Evolutionary conservation across 2,888 invertebrate species (phyloP), one percentile per base, ranked within the genome.

Genomic region (Tromatobia lineatoria): DNA sequence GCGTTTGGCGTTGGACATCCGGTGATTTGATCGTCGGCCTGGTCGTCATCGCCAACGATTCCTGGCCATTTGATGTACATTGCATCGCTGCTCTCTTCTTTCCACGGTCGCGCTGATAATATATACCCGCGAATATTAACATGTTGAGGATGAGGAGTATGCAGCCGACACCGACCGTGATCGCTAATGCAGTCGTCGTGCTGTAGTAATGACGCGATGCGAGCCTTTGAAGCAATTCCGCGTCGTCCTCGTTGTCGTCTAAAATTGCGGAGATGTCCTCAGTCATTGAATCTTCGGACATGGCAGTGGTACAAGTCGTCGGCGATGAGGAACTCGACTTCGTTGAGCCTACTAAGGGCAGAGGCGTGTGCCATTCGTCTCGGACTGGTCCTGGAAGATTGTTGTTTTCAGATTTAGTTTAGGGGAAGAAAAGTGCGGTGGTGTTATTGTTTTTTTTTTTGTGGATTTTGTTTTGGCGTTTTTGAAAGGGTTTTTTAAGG

Each of bases 111-210:
- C 96, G 94, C 91, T 96, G 96, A 88, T 96, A 95, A 92, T 96
- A 97, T 89, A 96, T 96, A 2, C 97, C 97, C 1, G 97, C 97
- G 90, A 97, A 97, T 87, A 97, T 97, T 81, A 97, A 94, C 94
- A 96, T 96, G 92, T 97, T 96, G 29, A 97, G 94, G 1, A 96
- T 95, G 25, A 97, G 94, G 38, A 97, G 95, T 87, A 96, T 95
- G 91, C 96, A 96, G 15, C 96, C 97, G 1, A 97, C 96, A 10
- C 96, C 96, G 10, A 96, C 96, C 3, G 97, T 97, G 86, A 97
- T 96, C 0, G 97, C 97, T 70, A 97, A 94, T 3, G 97, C 97
- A 59, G 97, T 96, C 2, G 97, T 96, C 90, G 97, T 97, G 90
- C 96, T 96, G 91, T 95, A 95, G 90, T 95, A 95, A 89, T 95